These are phyloP conservation scores for Brachymystax lenok DNA, from an alignment of 2,797 vertebrate species.

Conservation along the genomic window DNA sequence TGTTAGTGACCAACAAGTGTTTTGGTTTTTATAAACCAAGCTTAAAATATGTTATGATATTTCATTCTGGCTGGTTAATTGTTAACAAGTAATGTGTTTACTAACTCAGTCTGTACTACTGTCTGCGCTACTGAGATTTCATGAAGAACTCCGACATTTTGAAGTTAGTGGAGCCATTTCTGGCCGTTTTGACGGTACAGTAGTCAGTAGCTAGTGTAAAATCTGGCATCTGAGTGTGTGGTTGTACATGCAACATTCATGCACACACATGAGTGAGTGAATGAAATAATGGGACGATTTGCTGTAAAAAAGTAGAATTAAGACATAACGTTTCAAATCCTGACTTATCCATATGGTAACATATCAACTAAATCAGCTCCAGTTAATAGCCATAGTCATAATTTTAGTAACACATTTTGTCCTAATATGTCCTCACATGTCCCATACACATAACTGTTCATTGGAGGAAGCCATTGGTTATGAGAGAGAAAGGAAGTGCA, in stretches of 20 bases:
- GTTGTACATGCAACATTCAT: background rate
- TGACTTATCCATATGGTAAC: background rate
- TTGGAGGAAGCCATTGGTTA: background rate
- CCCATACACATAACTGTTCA: background rate
- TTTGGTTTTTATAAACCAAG: slow-evolving; percentile 33
- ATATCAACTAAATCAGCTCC: background rate
- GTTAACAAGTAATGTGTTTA: slow-evolving; percentile 7
- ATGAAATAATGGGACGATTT: background rate
- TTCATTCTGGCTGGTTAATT: slow-evolving; percentile 6
- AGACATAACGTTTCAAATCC: background rate
- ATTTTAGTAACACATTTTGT: background rate
- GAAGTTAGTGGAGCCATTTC: background rate
- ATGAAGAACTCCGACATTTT: background rate
- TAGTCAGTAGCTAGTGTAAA: background rate
- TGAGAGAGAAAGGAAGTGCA: slow-evolving; percentile 16
- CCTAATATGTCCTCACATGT: background rate
- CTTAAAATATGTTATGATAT: slow-evolving; percentile 19
- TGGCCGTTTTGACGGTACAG: background rate
- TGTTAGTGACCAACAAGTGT: slow-evolving; percentile 6
- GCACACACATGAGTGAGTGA: background rate
- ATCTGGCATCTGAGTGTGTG: background rate
- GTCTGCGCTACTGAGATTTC: slow-evolving; percentile 7
- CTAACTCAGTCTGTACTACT: slow-evolving; percentile 11
- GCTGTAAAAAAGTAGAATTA: background rate
- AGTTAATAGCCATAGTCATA: background rate